Evolutionary conservation across 2,888 invertebrate genomes (phyloP).

Genomic region (Zaprionus lineosus): DNA sequence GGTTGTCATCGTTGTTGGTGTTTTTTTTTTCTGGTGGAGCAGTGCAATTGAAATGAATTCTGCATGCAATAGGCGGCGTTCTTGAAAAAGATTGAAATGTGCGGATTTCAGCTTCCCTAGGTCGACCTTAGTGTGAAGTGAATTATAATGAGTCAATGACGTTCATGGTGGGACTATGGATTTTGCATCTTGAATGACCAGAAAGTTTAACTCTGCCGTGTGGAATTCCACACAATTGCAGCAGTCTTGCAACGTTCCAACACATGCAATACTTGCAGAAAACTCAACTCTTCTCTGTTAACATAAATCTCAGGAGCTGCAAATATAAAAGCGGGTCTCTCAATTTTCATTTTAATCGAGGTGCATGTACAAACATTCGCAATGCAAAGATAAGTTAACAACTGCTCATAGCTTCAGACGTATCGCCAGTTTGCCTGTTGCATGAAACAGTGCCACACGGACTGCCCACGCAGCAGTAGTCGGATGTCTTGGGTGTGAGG

Average conservation of each 20-base stretch:
- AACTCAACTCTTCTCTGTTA: constrained; percentile 32
- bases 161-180: constrained; percentile 20
- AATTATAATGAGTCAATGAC: constrained; percentile 56
- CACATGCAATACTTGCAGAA: too few relatives aligned
- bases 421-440: constrained; percentile 11
- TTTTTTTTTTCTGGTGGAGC: constrained; percentile 20
- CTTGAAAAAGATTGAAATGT: constrained; percentile 55
- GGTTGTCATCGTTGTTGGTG: constrained; percentile 27
- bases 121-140: constrained; percentile 53
- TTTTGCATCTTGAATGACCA: constrained; percentile 20
- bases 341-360: constrained; percentile 55
- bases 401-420: constrained; percentile 21
- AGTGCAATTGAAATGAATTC: constrained; percentile 41
- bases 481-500: constrained; percentile 21
- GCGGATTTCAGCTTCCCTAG: constrained; percentile 36
- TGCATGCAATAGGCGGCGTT: constrained; percentile 46
- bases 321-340: constrained; percentile 24
- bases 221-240: constrained; percentile 61
- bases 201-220: constrained; percentile 52
- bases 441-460: constrained; percentile 40
- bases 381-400: constrained; percentile 12
- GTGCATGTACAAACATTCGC: constrained; percentile 40
- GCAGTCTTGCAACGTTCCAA: constrained; percentile 39
- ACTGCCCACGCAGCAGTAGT: constrained; percentile 42
- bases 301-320: constrained; percentile 52